Conservation (phyloP, 2,797 vertebrate species). For the Amphiprion clarkii region DNA sequence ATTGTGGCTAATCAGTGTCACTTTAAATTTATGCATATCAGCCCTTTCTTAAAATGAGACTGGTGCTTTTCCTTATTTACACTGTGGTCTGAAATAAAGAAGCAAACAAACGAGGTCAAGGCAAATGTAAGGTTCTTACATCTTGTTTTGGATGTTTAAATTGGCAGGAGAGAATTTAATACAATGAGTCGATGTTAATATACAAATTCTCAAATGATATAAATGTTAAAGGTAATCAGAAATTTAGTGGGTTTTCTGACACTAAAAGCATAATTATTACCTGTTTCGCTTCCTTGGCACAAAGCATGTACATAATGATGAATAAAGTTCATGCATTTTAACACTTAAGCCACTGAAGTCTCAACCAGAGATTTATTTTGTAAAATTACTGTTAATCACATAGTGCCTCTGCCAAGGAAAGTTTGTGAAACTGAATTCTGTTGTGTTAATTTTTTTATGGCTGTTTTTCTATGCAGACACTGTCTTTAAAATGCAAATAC, state of each 20-base stretch:
- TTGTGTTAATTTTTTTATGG: conserved; percentile 18
- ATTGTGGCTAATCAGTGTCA: background rate
- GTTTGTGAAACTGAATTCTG: conserved; percentile 4
- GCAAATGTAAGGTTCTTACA: background rate
- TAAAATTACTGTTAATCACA: conserved; percentile 42
- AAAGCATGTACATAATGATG: background rate
- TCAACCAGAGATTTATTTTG: background rate
- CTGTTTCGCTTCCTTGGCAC: background rate
- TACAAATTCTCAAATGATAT: background rate
- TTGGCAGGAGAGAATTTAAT: conserved; percentile 2
- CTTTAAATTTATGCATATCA: conserved; percentile 47
- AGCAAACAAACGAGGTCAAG: background rate
- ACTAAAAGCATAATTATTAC: background rate
- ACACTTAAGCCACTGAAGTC: background rate
- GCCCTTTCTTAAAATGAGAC: conserved; percentile 34
- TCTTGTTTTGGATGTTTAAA: conserved; percentile 6
- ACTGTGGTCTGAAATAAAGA: conserved; percentile 33
- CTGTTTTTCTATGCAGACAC: conserved; percentile 56
- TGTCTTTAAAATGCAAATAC: conserved; percentile 69
- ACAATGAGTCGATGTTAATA: conserved; percentile 8
- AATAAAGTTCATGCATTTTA: conserved; percentile 3
- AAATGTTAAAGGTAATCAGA: background rate
- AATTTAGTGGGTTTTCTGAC: background rate
- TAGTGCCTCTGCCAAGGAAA: conserved; percentile 69
- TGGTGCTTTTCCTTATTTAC: conserved; percentile 64